These are phyloP conservation scores for Choristoneura fumiferana DNA, from an alignment of 1,140 invertebrate species.

Conservation along the genomic window DNA sequence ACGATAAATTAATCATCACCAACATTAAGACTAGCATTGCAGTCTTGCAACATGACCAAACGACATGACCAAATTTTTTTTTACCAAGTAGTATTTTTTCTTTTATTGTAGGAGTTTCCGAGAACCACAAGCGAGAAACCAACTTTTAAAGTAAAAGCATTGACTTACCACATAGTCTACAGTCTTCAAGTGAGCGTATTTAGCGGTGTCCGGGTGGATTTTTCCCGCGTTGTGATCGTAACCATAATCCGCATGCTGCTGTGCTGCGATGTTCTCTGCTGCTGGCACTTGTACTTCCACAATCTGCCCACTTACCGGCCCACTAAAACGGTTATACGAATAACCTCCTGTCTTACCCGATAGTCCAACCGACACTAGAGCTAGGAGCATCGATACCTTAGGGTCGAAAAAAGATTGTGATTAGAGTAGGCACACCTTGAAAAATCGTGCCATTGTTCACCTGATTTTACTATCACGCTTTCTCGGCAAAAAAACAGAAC, in stretches of 20 bases:
- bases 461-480: conserved; percentile 17
- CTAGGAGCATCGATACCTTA: conserved; percentile 44
- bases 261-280: conserved; percentile 70
- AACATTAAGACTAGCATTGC: too few species aligned
- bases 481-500: conserved; percentile 33
- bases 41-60: too few species aligned
- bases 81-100: too few species aligned
- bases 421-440: too few species aligned
- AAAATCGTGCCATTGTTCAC: too few species aligned
- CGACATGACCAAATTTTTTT: too few species aligned
- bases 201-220: conserved; percentile 72
- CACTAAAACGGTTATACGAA: conserved; percentile 82
- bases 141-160: neutral
- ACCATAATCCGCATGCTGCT: conserved; percentile 75
- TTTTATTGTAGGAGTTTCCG: too few species aligned
- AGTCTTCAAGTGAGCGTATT: conserved; percentile 74
- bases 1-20: too few species aligned
- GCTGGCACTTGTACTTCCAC: conserved; percentile 74
- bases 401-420: conserved; percentile 18
- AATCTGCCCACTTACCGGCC: conserved; percentile 81
- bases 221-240: conserved; percentile 74
- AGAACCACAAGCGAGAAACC: too few species aligned
- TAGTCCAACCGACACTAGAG: conserved; percentile 33
- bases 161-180: conserved; percentile 80
- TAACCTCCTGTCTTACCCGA: conserved; percentile 76